Conservation (phyloP, 2,797 vertebrate species). For the Danio tinwini region DNA sequence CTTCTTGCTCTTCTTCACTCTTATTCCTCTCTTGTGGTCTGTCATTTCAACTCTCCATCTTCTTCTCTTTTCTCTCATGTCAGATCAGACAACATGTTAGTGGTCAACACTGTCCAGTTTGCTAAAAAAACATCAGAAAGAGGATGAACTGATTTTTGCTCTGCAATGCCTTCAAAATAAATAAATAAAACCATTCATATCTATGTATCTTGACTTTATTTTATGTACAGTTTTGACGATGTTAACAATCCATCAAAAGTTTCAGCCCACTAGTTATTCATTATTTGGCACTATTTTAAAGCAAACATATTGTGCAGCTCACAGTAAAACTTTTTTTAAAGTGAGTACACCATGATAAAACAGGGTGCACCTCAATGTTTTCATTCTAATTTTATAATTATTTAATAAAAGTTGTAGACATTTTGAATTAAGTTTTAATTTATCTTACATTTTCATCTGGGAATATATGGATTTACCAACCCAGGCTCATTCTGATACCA, state of each 20-base stretch:
- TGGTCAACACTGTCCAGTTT: constrained; percentile 11
- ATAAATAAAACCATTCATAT: no score
- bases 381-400: no score
- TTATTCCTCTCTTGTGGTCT: constrained; percentile 8
- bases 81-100: constrained; percentile 1
- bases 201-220: no score
- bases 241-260: not conserved
- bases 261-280: not conserved
- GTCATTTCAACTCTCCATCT: not conserved
- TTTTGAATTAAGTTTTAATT: no score
- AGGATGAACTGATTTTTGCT: constrained; percentile 10
- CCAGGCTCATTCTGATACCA: no score
- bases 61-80: not conserved
- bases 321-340: not conserved
- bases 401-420: no score
- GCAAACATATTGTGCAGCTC: not conserved
- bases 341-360: no score
- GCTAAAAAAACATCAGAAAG: constrained; percentile 4
- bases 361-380: no score
- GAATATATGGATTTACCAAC: no score
- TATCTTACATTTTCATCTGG: no score
- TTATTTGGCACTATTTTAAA: no score
- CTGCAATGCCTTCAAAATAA: not conserved
- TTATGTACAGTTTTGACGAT: not conserved
- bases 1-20: not conserved